Percentiles rank a stretch among this genome's conserved stretches.
These are phyloP conservation scores for Theonella swinhoei DNA, from an alignment of 37 sponge, comb jelly and placozoan genomes.

Conservation along the genomic window DNA sequence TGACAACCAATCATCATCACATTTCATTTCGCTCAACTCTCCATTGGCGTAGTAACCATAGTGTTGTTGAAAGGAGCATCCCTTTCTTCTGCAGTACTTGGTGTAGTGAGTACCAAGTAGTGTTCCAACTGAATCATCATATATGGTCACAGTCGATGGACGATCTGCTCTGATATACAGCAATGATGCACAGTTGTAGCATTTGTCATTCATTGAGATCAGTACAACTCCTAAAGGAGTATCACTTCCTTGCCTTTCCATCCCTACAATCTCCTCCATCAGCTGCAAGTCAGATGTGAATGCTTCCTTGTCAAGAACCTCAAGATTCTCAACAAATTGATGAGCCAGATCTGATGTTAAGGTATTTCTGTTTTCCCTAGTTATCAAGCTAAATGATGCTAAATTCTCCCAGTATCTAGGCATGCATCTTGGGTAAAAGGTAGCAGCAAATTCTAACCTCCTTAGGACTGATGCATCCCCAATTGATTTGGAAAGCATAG, in stretches of 20 bases:
- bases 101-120: constrained; percentile 22
- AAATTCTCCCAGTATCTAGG: constrained; percentile 1
- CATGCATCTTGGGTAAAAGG: neutral
- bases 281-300: neutral
- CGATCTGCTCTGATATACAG: constrained; percentile 33
- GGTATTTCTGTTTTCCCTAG: neutral
- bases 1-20: constrained; percentile 14
- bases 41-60: constrained; percentile 24
- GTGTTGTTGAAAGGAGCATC: constrained; percentile 30
- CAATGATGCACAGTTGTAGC: neutral
- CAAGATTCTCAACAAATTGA: constrained; percentile 2
- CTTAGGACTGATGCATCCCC: constrained; percentile 27
- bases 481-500: too few species aligned
- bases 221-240: constrained; percentile 5
- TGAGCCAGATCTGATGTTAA: neutral
- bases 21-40: neutral
- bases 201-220: neutral
- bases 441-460: constrained; percentile 27
- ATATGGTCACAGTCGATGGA: constrained; percentile 4
- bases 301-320: constrained; percentile 6
- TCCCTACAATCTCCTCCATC: constrained; percentile 1
- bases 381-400: neutral
- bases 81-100: constrained; percentile 22
- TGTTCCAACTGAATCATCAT: constrained; percentile 31
- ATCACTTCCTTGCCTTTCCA: neutral